Percentiles rank a stretch among this genome's conserved stretches.
Evolutionary conservation across 2,888 invertebrate genomes (phyloP).

Genomic region (Caenorhabditis panamensis): DNA sequence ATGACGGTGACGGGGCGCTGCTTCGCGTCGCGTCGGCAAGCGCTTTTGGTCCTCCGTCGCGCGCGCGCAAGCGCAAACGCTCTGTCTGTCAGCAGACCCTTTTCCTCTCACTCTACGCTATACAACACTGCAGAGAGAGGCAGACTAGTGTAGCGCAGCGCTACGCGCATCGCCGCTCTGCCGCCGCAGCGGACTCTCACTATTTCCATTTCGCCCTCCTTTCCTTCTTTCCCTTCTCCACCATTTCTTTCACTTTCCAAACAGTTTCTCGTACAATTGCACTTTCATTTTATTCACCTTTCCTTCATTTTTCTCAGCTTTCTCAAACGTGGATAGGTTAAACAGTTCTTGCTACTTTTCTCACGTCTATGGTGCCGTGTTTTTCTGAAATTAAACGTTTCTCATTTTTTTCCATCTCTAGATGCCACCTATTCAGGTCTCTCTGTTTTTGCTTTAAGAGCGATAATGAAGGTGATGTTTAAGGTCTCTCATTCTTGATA

Average conservation of each 20-base stretch:
- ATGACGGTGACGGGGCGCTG: constrained; percentile 40
- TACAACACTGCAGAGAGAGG: constrained; percentile 19
- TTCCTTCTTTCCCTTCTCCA: constrained; percentile 18
- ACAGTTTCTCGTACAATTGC: constrained; percentile 61
- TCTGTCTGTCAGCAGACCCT: constrained; percentile 30
- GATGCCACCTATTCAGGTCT: too few relatives aligned
- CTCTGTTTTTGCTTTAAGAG: too few relatives aligned
- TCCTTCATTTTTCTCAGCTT: background rate
- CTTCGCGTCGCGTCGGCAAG: constrained; percentile 43
- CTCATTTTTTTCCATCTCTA: too few relatives aligned
- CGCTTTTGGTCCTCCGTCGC: constrained; percentile 37
- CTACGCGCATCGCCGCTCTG: constrained; percentile 39
- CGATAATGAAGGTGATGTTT: too few relatives aligned
- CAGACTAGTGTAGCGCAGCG: constrained; percentile 27
- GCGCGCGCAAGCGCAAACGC: constrained; percentile 51
- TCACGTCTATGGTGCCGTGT: too few relatives aligned
- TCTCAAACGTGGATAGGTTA: too few relatives aligned
- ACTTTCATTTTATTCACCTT: constrained; percentile 31
- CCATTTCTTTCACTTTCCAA: constrained; percentile 49
- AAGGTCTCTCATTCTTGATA: too few relatives aligned
- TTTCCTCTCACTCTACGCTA: constrained; percentile 25
- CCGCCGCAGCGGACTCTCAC: constrained; percentile 33
- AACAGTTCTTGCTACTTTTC: too few relatives aligned
- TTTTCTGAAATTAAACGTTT: too few relatives aligned
- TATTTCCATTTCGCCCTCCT: constrained; percentile 32